Percentiles rank a stretch among this genome's conserved stretches.
Conservation (phyloP, 2,888 invertebrate genomes). For the Hofmannophila pseudospretella region DNA sequence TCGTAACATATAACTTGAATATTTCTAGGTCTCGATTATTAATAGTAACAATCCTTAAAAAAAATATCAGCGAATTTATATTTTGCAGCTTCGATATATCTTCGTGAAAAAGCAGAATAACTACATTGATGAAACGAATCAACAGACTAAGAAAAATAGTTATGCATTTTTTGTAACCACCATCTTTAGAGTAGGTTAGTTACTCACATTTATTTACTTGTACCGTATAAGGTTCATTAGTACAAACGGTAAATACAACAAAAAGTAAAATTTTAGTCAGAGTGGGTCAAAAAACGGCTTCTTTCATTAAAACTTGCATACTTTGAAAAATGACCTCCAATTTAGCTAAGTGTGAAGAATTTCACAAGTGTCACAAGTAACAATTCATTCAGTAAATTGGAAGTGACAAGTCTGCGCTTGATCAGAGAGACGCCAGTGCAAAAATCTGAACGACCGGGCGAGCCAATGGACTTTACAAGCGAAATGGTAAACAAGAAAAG, state of each 20-base stretch:
- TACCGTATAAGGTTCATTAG: neutral
- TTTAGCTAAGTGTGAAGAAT: conserved; percentile 27
- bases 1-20: too few relatives aligned
- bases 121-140: too few relatives aligned
- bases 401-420: conserved; percentile 46
- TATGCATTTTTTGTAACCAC: neutral
- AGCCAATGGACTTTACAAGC: conserved; percentile 5
- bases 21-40: too few relatives aligned
- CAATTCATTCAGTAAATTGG: conserved; percentile 48
- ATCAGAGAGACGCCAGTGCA: conserved; percentile 34
- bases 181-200: too few relatives aligned
- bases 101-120: too few relatives aligned
- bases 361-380: conserved; percentile 31
- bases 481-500: conserved; percentile 8
- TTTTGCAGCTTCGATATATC: too few relatives aligned
- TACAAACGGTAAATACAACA: conserved; percentile 1
- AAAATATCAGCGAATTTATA: too few relatives aligned
- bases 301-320: neutral
- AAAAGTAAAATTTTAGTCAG: neutral
- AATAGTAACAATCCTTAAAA: too few relatives aligned
- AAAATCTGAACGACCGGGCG: conserved; percentile 29
- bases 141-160: neutral
- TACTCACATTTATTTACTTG: too few relatives aligned
- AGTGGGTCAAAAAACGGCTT: conserved; percentile 1
- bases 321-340: conserved; percentile 29